phyloP scores from a whole-genome alignment of 2,888 invertebrate species.

The Halocaridina rubra region DNA sequence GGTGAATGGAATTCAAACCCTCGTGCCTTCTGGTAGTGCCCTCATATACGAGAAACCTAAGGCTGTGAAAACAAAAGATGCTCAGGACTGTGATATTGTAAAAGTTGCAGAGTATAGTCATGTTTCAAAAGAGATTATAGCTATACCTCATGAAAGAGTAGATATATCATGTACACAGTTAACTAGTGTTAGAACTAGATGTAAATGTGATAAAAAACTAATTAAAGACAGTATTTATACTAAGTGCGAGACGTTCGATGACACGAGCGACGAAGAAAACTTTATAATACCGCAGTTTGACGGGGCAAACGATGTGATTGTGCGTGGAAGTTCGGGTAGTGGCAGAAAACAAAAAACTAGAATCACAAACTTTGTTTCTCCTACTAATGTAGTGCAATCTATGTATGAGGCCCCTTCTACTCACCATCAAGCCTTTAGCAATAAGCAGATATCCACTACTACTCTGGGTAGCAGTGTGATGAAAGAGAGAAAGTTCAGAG shows the following conservation, averaged over 20 bases:
- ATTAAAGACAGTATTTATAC: background rate
- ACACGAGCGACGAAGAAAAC: constrained; percentile 29
- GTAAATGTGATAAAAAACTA: background rate
- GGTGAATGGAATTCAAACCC: constrained; percentile 1
- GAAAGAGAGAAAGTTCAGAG: background rate
- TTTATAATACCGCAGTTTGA: constrained; percentile 62
- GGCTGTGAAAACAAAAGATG: constrained; percentile 13
- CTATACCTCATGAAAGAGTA: no score
- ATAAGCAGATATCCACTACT: background rate
- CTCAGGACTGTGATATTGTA: constrained; percentile 9
- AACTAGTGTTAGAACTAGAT: background rate
- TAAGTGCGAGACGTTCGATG: background rate
- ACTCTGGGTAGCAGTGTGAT: background rate
- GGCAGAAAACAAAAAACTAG: background rate
- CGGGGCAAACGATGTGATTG: constrained; percentile 53
- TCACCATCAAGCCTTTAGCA: background rate
- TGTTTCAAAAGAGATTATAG: no score
- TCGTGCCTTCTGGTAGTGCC: constrained; percentile 53
- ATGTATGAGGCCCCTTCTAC: no score
- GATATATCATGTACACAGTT: background rate
- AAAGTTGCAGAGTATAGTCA: background rate
- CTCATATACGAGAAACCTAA: background rate
- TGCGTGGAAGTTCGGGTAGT: no score
- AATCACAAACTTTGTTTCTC: background rate
- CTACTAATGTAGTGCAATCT: no score